Conservation (phyloP, 2,797 vertebrate genomes). For the Amblyopsis hoosieri region DNA sequence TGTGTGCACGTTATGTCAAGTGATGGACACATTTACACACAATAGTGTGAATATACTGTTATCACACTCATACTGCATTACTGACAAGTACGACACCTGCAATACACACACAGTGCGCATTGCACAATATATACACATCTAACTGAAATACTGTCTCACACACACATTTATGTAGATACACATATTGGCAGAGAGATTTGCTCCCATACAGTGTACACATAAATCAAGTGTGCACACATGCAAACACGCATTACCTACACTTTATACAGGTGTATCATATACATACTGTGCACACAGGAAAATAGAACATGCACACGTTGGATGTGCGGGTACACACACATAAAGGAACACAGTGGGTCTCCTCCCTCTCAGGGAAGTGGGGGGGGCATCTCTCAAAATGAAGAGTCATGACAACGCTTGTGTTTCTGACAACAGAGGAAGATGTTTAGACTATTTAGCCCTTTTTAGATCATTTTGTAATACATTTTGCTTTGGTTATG, state of each 20-base stretch:
- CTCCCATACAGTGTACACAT: too few species aligned
- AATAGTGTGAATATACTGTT: neutral
- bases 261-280: too few species aligned
- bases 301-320: slow-evolving; percentile 13
- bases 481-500: too few species aligned
- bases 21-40: slow-evolving; percentile 11
- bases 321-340: slow-evolving; percentile 21
- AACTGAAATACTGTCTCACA: slow-evolving; percentile 17
- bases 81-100: neutral
- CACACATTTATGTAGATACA: slow-evolving; percentile 56
- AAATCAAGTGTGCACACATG: too few species aligned
- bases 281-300: neutral
- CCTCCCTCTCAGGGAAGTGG: slow-evolving; percentile 75
- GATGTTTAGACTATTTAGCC: too few species aligned
- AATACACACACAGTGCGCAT: slow-evolving; percentile 2
- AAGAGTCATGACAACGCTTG: slow-evolving; percentile 54
- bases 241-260: too few species aligned
- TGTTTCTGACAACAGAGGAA: slow-evolving; percentile 67
- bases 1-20: neutral
- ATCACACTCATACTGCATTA: neutral
- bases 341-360: slow-evolving; percentile 46
- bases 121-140: neutral
- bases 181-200: slow-evolving; percentile 15
- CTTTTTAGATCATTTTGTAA: too few species aligned
- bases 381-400: slow-evolving; percentile 28